Conservation (phyloP, 2,888 invertebrate genomes). For the Lepidochitona cinerea region DNA sequence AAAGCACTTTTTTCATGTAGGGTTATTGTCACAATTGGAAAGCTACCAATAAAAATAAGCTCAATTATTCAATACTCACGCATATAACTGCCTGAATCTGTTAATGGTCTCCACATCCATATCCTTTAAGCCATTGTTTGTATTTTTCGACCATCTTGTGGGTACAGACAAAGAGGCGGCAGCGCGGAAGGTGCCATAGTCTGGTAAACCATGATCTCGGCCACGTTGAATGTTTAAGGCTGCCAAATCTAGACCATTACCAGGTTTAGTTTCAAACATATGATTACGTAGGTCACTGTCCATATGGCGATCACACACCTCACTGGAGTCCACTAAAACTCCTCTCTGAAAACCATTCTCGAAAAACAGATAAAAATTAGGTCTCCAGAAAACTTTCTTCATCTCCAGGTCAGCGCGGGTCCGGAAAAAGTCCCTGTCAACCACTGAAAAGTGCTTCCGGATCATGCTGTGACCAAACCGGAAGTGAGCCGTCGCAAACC, state of each 20-base stretch:
- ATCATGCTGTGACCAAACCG: constrained; percentile 52
- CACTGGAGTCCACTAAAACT: not conserved
- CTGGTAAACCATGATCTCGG: not conserved
- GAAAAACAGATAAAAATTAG: not conserved
- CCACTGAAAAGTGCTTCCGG: not conserved
- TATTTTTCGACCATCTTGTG: not conserved
- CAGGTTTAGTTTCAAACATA: not conserved
- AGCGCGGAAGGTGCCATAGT: not conserved
- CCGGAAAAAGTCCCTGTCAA: not conserved
- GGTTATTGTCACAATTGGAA: too few relatives aligned
- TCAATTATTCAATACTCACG: too few relatives aligned
- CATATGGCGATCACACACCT: not conserved
- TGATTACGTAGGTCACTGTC: not conserved
- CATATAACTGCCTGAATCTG: not conserved
- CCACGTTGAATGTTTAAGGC: constrained; percentile 1
- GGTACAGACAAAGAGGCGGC: not conserved
- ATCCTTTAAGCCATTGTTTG: not conserved
- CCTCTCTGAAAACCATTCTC: not conserved
- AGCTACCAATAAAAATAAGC: too few relatives aligned
- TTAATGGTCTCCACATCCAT: not conserved
- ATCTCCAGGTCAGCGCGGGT: not conserved
- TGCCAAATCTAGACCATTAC: not conserved
- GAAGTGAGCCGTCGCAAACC: constrained; percentile 56
- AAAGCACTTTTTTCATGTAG: too few relatives aligned
- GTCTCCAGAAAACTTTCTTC: not conserved